Percentiles rank a stretch among this genome's conserved stretches.
phyloP scores from a whole-genome alignment of 2,113 vertebrate genomes.

The Neolamprologus tretocephalus region DNA sequence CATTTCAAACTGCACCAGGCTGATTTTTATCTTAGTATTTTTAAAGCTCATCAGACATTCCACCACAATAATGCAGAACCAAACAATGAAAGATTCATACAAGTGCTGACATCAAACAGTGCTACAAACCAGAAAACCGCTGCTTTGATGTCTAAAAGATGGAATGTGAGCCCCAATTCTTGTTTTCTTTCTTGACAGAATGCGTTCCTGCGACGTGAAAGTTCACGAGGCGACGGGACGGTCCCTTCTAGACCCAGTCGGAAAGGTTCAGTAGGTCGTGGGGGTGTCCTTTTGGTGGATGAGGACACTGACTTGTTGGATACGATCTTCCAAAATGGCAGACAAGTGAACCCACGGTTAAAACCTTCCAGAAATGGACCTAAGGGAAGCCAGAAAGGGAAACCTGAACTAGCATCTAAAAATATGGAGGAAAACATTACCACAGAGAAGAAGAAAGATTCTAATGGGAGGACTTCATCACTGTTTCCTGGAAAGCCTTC shows the following conservation, averaged over 20 bases:
- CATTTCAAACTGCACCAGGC: neutral
- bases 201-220: conserved; percentile 3
- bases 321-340: conserved; percentile 40
- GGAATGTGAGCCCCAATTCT: neutral
- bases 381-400: conserved; percentile 54
- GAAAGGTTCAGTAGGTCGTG: conserved; percentile 39
- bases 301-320: conserved; percentile 70
- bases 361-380: conserved; percentile 21
- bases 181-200: conserved; percentile 24
- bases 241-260: conserved; percentile 39
- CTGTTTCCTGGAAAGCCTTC: conserved; percentile 51
- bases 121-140: neutral
- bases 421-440: conserved; percentile 74
- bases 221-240: conserved; percentile 61
- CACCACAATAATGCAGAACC: neutral
- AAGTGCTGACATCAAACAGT: neutral
- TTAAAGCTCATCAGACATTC: neutral
- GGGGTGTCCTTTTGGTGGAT: conserved; percentile 67
- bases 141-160: neutral
- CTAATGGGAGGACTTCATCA: neutral
- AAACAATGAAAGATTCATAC: neutral
- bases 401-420: conserved; percentile 59
- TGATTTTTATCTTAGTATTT: neutral
- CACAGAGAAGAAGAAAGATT: conserved; percentile 55
- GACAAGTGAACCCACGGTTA: conserved; percentile 24